Evolutionary conservation across 2,113 vertebrate species (phyloP), one percentile per base, ranked within the genome.

Genomic region (Merops nubicus): DNA sequence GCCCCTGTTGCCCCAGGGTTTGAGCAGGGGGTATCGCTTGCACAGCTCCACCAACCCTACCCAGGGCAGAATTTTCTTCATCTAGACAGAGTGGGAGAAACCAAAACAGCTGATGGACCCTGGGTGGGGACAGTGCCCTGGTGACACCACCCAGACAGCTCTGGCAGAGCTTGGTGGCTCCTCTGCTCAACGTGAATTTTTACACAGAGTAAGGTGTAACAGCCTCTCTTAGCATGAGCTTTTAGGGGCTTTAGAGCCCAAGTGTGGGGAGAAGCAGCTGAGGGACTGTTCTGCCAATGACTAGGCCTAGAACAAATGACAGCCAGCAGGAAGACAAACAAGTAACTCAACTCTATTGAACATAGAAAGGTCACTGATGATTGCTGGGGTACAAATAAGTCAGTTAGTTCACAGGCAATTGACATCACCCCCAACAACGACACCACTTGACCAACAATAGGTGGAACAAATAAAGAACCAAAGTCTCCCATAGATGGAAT

Each of bases 131-230:
- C 0, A 2, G 42, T 33, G 42, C 9, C 34, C 50, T 7, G 40
- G 48, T 14, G 63, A n/a, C 48, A 50, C 22, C 59, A 2, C 45
- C 40, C 65, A 62, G 36, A 5, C 6, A 6, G 14, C 59, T 31
- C 67, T 23, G 3, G 21, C 63, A 48, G 53, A 45, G 40, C 59
- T 28, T 3, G 0, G 13, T 3, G 26, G 8, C 11, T 54, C 28
- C 33, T 47, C 47, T 11, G 20, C n/a, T n/a, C n/a, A n/a, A n/a
- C n/a, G n/a, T n/a, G n/a, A n/a, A n/a, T n/a, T n/a, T n/a, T n/a
- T n/a, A n/a, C n/a, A n/a, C n/a, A 26, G 34, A 19, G 31, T 76
- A 16, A 16, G 23, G 5, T 5, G 10, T 6, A 34, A 47, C 16
- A 13, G 7, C 34, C 54, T 83, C 67, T 23, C 57, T 56, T 47